These are phyloP conservation scores for Amblyornis subalaris DNA, from an alignment of 2,113 vertebrate genomes.

Conservation along the genomic window DNA sequence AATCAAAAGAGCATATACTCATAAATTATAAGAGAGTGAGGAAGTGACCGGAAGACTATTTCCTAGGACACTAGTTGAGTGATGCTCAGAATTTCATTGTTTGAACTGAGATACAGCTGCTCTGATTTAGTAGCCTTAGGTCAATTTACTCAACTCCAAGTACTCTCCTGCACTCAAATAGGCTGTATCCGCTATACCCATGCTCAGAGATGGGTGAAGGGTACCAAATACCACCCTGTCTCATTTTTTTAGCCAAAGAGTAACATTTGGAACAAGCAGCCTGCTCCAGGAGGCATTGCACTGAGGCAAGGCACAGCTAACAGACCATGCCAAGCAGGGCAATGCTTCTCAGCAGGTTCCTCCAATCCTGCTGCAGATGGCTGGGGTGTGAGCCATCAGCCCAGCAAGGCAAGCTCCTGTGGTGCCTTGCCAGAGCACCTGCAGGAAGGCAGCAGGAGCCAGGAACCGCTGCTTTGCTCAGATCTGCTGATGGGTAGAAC, in stretches of 20 bases:
- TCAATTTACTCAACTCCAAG: neutral
- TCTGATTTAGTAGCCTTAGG: neutral
- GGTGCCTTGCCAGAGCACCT: neutral
- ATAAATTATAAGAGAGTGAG: neutral
- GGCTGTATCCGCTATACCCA: neutral
- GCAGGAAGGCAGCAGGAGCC: neutral
- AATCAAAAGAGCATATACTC: neutral
- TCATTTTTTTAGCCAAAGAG: neutral
- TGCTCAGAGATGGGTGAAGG: neutral
- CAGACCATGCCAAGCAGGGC: neutral
- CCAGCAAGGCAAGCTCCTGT: neutral
- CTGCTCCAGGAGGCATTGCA: neutral
- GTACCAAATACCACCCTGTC: neutral
- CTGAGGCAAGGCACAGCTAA: neutral
- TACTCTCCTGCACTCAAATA: neutral
- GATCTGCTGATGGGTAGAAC: neutral
- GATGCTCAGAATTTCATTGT: neutral
- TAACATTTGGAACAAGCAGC: neutral
- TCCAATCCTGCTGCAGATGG: neutral
- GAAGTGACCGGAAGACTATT: neutral
- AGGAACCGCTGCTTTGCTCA: fast-evolving
- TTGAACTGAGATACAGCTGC: neutral
- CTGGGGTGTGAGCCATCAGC: neutral
- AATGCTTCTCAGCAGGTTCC: neutral
- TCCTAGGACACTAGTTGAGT: neutral